Conservation (phyloP, 2,888 invertebrate genomes). For the Eupithecia inturbata region DNA sequence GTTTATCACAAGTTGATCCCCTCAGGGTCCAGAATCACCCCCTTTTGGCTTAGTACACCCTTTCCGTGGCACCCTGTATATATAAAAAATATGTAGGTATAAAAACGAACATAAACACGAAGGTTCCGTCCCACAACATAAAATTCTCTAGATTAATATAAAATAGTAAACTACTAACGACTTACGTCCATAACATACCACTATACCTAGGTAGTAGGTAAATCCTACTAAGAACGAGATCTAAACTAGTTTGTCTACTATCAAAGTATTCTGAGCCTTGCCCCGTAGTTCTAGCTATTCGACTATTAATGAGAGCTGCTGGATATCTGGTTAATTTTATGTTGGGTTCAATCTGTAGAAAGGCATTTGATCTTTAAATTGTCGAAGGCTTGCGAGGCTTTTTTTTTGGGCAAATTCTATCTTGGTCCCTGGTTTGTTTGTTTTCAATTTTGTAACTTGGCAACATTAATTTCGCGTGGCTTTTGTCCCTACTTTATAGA, state of each 20-base stretch:
- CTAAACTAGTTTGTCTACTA: conserved; percentile 31
- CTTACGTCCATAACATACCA: not conserved
- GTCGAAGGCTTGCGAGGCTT: not conserved
- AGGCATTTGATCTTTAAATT: not conserved
- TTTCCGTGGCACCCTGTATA: no score
- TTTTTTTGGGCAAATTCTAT: no score
- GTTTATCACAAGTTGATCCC: no score
- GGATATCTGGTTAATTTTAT: not conserved
- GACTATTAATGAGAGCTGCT: conserved; percentile 22
- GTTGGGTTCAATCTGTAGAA: not conserved
- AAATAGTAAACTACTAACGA: not conserved
- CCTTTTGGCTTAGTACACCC: no score
- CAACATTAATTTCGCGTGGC: no score
- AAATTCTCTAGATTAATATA: not conserved
- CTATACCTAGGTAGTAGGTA: not conserved
- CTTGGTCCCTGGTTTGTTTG: no score
- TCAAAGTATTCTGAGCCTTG: conserved; percentile 16
- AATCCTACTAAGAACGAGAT: conserved; percentile 19
- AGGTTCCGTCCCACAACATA: not conserved
- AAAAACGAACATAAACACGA: not conserved
- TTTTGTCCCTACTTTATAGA: no score
- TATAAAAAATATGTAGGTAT: no score
- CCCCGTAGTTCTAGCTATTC: conserved; percentile 21
- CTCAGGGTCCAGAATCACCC: no score
- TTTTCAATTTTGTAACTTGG: no score